These are phyloP conservation scores for Sphaeramia orbicularis DNA, from an alignment of 2,797 vertebrate species.

Conservation along the genomic window DNA sequence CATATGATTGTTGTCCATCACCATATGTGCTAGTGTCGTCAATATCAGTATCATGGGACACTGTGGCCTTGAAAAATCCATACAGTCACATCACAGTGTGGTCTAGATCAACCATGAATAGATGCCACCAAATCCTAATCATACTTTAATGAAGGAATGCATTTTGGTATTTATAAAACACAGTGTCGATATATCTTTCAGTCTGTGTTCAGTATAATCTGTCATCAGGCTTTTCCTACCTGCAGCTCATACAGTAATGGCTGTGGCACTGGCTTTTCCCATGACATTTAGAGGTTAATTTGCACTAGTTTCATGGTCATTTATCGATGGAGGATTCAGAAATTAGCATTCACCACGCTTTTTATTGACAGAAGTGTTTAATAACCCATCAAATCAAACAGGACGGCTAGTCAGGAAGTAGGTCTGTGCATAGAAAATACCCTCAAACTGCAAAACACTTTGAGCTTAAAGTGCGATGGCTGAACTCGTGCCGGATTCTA, in stretches of 20 bases:
- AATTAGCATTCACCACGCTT: slow-evolving; percentile 88
- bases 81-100: too few relatives aligned
- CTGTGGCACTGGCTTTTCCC: slow-evolving; percentile 81
- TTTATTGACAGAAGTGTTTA: slow-evolving; percentile 89
- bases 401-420: slow-evolving; percentile 65
- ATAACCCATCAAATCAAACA: slow-evolving; percentile 85
- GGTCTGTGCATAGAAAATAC: slow-evolving; percentile 31
- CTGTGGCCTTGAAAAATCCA: too few relatives aligned
- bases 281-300: slow-evolving; percentile 90
- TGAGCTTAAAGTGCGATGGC: slow-evolving; percentile 14
- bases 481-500: slow-evolving; percentile 26
- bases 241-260: slow-evolving; percentile 71
- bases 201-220: slow-evolving; percentile 12
- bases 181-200: slow-evolving; percentile 2
- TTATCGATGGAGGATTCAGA: slow-evolving; percentile 83
- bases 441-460: slow-evolving; percentile 11
- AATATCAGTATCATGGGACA: too few relatives aligned
- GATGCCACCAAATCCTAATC: too few relatives aligned
- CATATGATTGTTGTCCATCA: too few relatives aligned
- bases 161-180: neutral
- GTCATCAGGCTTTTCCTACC: slow-evolving; percentile 57
- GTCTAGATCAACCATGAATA: too few relatives aligned
- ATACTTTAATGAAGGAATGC: neutral
- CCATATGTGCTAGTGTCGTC: too few relatives aligned
- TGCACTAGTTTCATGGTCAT: slow-evolving; percentile 86